These are phyloP conservation scores for Diacarnus erythraeanus DNA, from an alignment of 37 sponge, comb jelly and placozoan genomes.

Conservation along the genomic window DNA sequence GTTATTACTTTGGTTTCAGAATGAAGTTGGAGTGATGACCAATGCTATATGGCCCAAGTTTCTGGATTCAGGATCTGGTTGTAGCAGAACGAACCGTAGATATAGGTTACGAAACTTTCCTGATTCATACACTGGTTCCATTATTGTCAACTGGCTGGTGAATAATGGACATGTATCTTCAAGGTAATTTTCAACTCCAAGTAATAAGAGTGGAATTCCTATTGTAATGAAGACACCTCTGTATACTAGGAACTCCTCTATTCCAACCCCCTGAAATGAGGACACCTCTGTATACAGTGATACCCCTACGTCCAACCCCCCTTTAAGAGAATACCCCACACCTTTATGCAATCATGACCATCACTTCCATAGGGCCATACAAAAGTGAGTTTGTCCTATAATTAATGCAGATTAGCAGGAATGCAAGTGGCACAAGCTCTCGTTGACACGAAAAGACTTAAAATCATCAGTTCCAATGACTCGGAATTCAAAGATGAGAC, in stretches of 20 bases:
- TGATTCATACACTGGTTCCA: slow-evolving; percentile 55
- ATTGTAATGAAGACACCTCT: too few species aligned
- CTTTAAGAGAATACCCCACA: too few species aligned
- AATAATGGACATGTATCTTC: slow-evolving; percentile 34
- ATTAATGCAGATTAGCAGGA: slow-evolving; percentile 54
- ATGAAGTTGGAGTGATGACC: slow-evolving; percentile 49
- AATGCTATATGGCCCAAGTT: slow-evolving; percentile 47
- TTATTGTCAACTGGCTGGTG: slow-evolving; percentile 79
- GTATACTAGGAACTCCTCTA: too few species aligned
- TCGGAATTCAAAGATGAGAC: slow-evolving; percentile 48
- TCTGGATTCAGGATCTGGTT: slow-evolving; percentile 25
- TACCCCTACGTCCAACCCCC: too few species aligned
- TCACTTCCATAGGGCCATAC: too few species aligned
- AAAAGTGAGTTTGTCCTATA: too few species aligned
- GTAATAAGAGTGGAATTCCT: too few species aligned
- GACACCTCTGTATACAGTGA: too few species aligned
- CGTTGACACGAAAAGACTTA: slow-evolving; percentile 75
- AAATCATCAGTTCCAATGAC: slow-evolving; percentile 48
- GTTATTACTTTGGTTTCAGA: slow-evolving; percentile 11
- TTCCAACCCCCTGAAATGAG: too few species aligned
- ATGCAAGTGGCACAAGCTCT: slow-evolving; percentile 69
- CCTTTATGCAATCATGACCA: too few species aligned
- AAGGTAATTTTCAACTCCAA: slow-evolving; percentile 43
- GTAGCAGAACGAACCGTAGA: slow-evolving; percentile 21
- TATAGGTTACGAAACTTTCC: slow-evolving; percentile 65